Base-by-base conservation (phyloP, 1,140 invertebrate species). In the Drosophila arawakana region DNA sequence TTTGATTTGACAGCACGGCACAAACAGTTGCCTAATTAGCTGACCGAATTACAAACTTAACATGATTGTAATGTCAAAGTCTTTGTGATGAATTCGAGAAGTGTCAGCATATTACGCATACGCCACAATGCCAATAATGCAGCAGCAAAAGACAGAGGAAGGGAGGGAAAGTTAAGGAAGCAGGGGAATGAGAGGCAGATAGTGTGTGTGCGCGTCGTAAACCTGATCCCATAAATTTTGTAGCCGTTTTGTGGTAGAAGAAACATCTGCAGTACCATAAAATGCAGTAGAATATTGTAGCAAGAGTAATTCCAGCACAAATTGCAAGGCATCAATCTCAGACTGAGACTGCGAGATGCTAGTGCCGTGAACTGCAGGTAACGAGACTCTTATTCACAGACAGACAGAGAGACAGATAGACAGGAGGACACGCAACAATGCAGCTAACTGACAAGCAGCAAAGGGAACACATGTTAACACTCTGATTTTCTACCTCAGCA, bases 301-400 rank as follows among this genome's bases (percentile, higher is more conserved):
- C 61, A 49, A 77, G 80, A 63, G 84, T 73, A 83, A 81, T 89
- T 72, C 72, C 71, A 65, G 54, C 78, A 84, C 73, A 89, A 88
- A 89, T 89, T 89, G 84, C 74, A 46, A 46, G 18, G 75, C 84
- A 89, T 89, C 84, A 89, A 89, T 89, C 84, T 89, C 85, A 89
- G 80, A 61, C 58, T 43, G 49, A 15, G 41, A 30, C 47, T 13
- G 13, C 46, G 34, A 66, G 55, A 15, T 34, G 59, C 58, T 3
- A 18, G 44, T 9, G 10, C 18, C 11, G 21, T 50, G 59, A 68
- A 76, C 63, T 83, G 77, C 84, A 83, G 80, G 80, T 80, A 84
- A 80, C 60, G 46, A 57, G 52, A 76, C 62, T 80, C 76, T 88
- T 76, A 80, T 59, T 59, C 58, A 74, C 83, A 72, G 15, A 30